Conservation (phyloP, 2,888 invertebrate species). For the Rhopalosiphum nymphaeae region DNA sequence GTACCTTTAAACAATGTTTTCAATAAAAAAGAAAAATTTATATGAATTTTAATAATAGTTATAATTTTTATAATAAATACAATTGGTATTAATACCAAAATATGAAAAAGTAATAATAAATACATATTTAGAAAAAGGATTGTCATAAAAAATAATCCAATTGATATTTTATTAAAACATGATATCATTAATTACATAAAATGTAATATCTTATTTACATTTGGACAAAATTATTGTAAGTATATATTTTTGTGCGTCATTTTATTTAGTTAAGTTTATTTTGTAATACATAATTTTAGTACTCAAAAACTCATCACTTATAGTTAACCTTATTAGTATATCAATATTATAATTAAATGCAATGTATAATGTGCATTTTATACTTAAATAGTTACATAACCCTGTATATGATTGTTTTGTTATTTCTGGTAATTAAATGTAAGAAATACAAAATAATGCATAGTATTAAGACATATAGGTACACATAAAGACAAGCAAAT, state of each 20-base stretch:
- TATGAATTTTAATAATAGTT: background rate
- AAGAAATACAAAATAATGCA: slow-evolving; percentile 69
- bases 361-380: background rate
- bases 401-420: slow-evolving; percentile 45
- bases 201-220: background rate
- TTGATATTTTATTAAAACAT: slow-evolving; percentile 2
- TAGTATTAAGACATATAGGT: slow-evolving; percentile 69
- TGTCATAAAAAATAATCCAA: background rate
- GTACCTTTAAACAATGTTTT: background rate
- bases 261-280: background rate
- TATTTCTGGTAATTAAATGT: slow-evolving; percentile 66
- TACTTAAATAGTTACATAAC: slow-evolving; percentile 32
- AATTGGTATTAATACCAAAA: background rate
- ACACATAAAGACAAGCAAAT: slow-evolving; percentile 76
- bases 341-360: background rate
- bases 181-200: background rate
- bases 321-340: background rate
- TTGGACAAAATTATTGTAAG: background rate
- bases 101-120: background rate
- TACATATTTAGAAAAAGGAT: background rate
- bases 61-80: background rate
- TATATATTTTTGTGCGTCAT: background rate
- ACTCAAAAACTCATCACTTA: background rate
- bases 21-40: background rate
- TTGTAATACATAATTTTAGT: background rate